phyloP scores from a whole-genome alignment of 2,113 vertebrate species.

The Azemiops feae region DNA sequence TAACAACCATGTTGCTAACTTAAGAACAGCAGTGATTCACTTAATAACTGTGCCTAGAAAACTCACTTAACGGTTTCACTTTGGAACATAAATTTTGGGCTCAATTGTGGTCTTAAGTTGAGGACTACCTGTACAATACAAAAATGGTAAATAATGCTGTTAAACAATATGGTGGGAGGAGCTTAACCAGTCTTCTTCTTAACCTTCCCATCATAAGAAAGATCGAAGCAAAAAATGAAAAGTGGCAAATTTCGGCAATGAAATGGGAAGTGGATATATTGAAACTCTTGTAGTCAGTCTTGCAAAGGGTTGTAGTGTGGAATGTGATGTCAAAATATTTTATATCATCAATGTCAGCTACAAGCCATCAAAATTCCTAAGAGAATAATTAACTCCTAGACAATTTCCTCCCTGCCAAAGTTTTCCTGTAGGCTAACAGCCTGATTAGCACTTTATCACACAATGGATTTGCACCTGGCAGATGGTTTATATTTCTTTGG shows the following conservation, averaged over 20 bases:
- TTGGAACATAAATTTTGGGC: neutral
- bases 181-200: neutral
- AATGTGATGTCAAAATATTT: slow-evolving; percentile 9
- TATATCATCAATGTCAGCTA: slow-evolving; percentile 7
- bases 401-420: neutral
- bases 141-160: neutral
- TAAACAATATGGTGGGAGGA: neutral
- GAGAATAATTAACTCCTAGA: slow-evolving; percentile 17
- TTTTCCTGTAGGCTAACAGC: rapidly evolving
- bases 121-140: neutral
- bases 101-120: neutral
- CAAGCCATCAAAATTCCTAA: neutral
- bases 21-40: neutral
- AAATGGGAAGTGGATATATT: neutral
- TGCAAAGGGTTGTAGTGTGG: neutral
- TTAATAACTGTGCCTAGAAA: neutral
- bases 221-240: neutral
- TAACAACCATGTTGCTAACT: neutral
- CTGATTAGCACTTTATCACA: neutral
- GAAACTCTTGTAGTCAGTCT: neutral
- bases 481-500: neutral
- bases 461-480: neutral
- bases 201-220: neutral
- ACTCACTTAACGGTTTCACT: neutral
- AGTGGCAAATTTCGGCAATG: neutral